These are phyloP conservation scores for Tyria jacobaeae DNA, from an alignment of 2,888 invertebrate genomes.

Conservation along the genomic window DNA sequence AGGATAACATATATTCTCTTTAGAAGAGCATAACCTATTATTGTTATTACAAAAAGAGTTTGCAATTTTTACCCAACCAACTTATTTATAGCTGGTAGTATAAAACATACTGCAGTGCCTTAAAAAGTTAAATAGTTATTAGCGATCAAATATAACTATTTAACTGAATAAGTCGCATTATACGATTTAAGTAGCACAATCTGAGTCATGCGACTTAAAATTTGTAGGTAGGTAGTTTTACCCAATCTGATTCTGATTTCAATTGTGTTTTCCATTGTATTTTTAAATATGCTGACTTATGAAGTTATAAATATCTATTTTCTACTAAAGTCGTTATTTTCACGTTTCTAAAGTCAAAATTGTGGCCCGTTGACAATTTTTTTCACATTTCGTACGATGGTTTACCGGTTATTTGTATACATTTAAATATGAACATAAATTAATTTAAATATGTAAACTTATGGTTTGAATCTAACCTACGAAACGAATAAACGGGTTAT, in stretches of 20 bases:
- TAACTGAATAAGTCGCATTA: conserved; percentile 1
- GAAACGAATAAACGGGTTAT: conserved; percentile 1
- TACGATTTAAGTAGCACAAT: conserved; percentile 1
- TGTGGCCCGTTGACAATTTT: conserved; percentile 51
- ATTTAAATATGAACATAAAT: conserved; percentile 30
- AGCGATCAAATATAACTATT: conserved; percentile 1
- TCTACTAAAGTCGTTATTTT: conserved; percentile 25
- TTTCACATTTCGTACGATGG: conserved; percentile 52
- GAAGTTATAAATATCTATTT: too few species aligned
- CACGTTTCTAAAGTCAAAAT: conserved; percentile 26
- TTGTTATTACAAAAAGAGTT: too few species aligned
- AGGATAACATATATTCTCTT: too few species aligned
- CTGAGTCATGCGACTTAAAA: background rate
- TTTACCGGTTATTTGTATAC: conserved; percentile 39
- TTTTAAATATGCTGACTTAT: too few species aligned
- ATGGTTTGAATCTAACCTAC: conserved; percentile 37
- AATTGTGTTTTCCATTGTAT: background rate
- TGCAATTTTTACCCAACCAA: too few species aligned
- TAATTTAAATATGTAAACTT: conserved; percentile 34
- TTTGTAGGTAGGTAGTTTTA: conserved; percentile 1
- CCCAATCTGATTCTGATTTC: background rate
- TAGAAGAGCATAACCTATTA: too few species aligned
- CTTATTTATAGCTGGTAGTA: background rate
- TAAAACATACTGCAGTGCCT: background rate
- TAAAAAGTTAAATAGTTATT: conserved; percentile 4